A percentile compares a stretch with the other conserved stretches of the same genome.
phyloP scores from a whole-genome alignment of 2,888 invertebrate genomes.

The Drosophila prolongata region DNA sequence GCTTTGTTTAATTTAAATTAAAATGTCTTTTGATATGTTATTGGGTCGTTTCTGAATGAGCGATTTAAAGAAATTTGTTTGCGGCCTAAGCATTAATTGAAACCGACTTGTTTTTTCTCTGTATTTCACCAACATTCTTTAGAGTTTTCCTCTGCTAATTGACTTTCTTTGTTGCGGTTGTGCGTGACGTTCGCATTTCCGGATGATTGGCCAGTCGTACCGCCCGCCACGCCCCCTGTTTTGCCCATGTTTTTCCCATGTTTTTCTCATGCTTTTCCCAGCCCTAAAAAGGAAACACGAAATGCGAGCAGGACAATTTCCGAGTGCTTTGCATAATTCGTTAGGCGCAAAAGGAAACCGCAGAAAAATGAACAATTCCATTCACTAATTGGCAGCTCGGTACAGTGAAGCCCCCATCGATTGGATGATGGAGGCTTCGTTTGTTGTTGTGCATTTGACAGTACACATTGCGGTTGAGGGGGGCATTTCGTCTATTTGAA shows the following conservation, averaged over 20 bases:
- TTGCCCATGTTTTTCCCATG: conserved; percentile 3
- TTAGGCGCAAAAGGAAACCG: conserved; percentile 38
- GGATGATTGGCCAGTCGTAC: conserved; percentile 30
- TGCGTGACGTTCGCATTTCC: conserved; percentile 45
- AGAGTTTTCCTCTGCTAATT: conserved; percentile 43
- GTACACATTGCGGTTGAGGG: conserved; percentile 12
- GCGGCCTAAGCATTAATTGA: conserved; percentile 26
- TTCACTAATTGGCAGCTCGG: conserved; percentile 42
- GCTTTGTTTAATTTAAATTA: conserved; percentile 70
- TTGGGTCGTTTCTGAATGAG: background rate
- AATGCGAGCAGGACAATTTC: conserved; percentile 42
- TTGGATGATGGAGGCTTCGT: background rate
- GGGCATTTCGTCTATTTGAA: conserved; percentile 13
- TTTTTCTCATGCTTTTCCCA: conserved; percentile 15
- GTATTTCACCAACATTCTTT: conserved; percentile 19
- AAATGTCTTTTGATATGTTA: conserved; percentile 64
- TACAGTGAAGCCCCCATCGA: conserved; percentile 28
- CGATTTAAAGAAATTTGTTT: conserved; percentile 10
- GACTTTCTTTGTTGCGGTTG: conserved; percentile 56
- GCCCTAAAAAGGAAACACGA: conserved; percentile 28
- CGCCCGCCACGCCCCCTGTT: conserved; percentile 4
- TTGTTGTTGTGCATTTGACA: conserved; percentile 16
- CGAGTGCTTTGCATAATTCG: conserved; percentile 46
- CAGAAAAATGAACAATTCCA: conserved; percentile 40
- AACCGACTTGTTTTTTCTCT: conserved; percentile 24